phyloP scores from a whole-genome alignment of 2,888 invertebrate species.

The Litoditis marina region DNA sequence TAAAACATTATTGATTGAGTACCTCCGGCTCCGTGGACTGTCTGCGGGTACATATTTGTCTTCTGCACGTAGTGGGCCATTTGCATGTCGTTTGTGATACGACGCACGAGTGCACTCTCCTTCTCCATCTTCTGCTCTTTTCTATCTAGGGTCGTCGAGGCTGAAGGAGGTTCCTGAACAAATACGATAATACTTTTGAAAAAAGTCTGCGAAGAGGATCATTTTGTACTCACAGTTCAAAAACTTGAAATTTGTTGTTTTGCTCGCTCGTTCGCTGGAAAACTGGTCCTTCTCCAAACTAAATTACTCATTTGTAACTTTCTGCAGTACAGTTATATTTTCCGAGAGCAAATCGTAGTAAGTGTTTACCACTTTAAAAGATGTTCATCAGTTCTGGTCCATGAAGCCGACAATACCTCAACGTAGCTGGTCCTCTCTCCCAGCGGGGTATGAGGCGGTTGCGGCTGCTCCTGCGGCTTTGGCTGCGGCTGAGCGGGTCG shows the following conservation, averaged over 20 bases:
- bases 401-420: constrained; percentile 17
- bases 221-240: too few species aligned
- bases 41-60: constrained; percentile 27
- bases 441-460: constrained; percentile 21
- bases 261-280: too few species aligned
- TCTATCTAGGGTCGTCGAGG: constrained; percentile 32
- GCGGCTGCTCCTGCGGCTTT: too few species aligned
- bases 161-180: constrained; percentile 34
- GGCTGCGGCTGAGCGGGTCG: too few species aligned
- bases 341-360: too few species aligned
- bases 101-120: constrained; percentile 27
- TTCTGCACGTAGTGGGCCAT: constrained; percentile 45
- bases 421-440: constrained; percentile 40
- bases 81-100: constrained; percentile 43
- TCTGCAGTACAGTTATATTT: too few species aligned
- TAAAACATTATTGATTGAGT: not conserved
- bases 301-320: too few species aligned
- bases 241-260: too few species aligned
- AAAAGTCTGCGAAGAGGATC: not conserved
- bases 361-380: too few species aligned
- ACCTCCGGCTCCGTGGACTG: constrained; percentile 4
- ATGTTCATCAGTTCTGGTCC: not conserved
- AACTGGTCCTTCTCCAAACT: too few species aligned
- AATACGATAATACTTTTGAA: not conserved
- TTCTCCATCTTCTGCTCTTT: constrained; percentile 34